Evolutionary conservation across 2,113 vertebrate genomes (phyloP).

Genomic region (Notechis scutatus): DNA sequence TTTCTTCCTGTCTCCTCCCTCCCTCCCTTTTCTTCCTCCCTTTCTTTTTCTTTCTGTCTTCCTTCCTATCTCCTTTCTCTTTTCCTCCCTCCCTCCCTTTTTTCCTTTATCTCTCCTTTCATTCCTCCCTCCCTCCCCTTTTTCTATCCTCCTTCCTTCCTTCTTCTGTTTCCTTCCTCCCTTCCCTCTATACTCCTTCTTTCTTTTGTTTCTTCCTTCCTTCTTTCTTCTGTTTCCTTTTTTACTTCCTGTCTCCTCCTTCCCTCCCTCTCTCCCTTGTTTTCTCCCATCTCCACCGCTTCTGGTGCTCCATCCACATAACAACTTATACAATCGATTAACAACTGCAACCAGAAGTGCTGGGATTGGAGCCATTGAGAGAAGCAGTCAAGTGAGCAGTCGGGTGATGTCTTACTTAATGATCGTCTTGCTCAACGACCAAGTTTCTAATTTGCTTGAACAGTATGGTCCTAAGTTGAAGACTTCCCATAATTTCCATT

Average conservation of each 20-base stretch:
- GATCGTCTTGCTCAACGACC: background rate
- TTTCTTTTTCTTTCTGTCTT: background rate
- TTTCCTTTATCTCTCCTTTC: too few relatives aligned
- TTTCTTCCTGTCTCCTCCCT: constrained; percentile 65
- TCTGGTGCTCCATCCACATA: background rate
- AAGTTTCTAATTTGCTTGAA: background rate
- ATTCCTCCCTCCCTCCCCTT: too few relatives aligned
- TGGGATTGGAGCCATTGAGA: background rate
- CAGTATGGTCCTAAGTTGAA: background rate
- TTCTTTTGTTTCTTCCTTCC: constrained; percentile 60
- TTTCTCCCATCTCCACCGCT: constrained; percentile 59
- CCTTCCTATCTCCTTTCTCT: too few relatives aligned
- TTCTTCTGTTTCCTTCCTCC: too few relatives aligned
- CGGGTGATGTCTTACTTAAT: background rate
- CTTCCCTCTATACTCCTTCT: constrained; percentile 49
- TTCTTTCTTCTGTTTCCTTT: constrained; percentile 68
- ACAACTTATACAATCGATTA: background rate
- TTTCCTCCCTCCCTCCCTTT: too few relatives aligned
- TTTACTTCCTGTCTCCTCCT: constrained; percentile 63
- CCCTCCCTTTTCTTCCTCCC: background rate
- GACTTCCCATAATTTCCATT: background rate
- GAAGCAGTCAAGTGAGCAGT: background rate
- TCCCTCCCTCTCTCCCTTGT: constrained; percentile 23
- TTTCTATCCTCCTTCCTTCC: too few relatives aligned
- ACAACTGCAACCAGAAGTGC: background rate